Evolutionary conservation across 2,797 vertebrate species (phyloP), one percentile per base, ranked within the genome.

Genomic region (Silurus lanzhouensis): DNA sequence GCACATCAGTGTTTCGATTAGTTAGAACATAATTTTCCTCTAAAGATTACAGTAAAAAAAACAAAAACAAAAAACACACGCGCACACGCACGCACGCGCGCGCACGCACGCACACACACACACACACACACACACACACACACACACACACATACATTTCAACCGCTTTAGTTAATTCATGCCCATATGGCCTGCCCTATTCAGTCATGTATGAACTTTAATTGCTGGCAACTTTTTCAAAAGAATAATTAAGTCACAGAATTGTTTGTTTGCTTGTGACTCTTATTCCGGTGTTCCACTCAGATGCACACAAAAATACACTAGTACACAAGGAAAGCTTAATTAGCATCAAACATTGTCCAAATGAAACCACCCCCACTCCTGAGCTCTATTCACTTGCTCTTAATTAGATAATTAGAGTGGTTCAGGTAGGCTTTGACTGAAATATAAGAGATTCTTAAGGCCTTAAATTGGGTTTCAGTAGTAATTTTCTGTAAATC

Each of bases 261-360:
- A 58, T 82, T 79, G 58, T 60, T 63, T 81, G 46, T 72, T 84
- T 82, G 71, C 55, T 76, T 60, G 60, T 71, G 38, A 85, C 15
- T 84, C 38, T 80, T 48, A 31, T 81, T 55, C 4, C 72, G 78
- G 83, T 80, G 52, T 87, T 87, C 44, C 78, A 89, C 81, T 86
- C 77, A 84, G 81, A 83, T 89, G 83, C 76, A 81, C 84, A 88
- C 79, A 88, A 82, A 48, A 83, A 78, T 80, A 66, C 57, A 82
- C 70, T 15, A 70, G 83, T 79, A 77, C 63, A 68, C 58, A 83
- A 58, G 72, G 57, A 83, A 74, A 77, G 52, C 76, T 83, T 88
- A 82, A 89, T 90, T 90, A 85, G 71, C 81, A 83, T 87, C 79
- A 86, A 79, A 84, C 72, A 86, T 75, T 87, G 83, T 88, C 77